Evolutionary conservation across 2,888 invertebrate genomes (phyloP), one percentile per base, ranked within the genome.

Genomic region (Pammene aurita): DNA sequence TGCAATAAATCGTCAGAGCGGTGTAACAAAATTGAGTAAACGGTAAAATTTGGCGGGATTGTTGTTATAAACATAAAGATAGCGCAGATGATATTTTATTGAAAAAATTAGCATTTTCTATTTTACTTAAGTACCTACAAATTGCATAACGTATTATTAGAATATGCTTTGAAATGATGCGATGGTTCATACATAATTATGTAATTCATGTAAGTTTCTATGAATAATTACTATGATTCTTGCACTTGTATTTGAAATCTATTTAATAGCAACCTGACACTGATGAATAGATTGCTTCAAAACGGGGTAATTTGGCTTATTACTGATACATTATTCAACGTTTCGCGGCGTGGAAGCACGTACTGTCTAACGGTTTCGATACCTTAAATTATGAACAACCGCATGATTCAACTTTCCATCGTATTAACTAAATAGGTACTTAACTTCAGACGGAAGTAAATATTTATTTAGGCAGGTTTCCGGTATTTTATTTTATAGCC

Each of bases 251-350:
- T 11, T 10, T 44, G n/a, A 62, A 52, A 26, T 61, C 11, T 9
- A 41, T 9, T 50, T 41, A 62, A 41, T 41, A 41, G 13, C n/a
- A 26, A 7, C 35, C 38, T 41, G 5, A 11, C 48, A 41, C 50
- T 52, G 18, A 11, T 52, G 18, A 11, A 14, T n/a, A 14, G 61
- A 61, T 62, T 62, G 26, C 62, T 52, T 62, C 50, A 62, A 18
- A 13, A 9, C 57, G 61, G 38, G 1, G 41, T 52, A 52, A 62
- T 52, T 62, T 52, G 52, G 10, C 16, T 38, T 48, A 52, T 62
- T 62, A 18, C 50, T 52, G 62, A 41, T 52, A 2, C 48, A 62
- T 61, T 61, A 62, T 62, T 62, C 62, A 62, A 10, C 41, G 50
- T 62, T 62, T 52, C 52, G 38, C 10, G 9, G 18, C 41, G 41